A percentile compares a stretch with the other conserved stretches of the same genome.
Evolutionary conservation across 2,113 vertebrate species (phyloP).

Genomic region (Bubalus kerabau): DNA sequence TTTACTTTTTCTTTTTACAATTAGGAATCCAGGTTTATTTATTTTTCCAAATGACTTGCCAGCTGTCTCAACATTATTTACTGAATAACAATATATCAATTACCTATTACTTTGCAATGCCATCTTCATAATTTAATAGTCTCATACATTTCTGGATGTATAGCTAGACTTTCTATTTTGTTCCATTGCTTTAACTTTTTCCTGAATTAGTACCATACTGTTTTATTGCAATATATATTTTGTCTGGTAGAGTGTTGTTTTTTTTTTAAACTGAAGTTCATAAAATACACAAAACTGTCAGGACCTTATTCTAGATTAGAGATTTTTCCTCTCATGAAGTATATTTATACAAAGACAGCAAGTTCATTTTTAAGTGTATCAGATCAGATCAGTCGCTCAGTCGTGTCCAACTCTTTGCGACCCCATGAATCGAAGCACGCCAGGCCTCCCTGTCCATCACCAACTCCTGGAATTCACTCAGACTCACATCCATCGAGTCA

Average conservation of each 20-base stretch:
- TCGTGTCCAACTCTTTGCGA: too few relatives aligned
- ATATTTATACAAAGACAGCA: not conserved
- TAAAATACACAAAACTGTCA: not conserved
- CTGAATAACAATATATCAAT: not conserved
- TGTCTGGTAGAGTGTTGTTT: not conserved
- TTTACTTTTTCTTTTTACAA: conserved; percentile 7
- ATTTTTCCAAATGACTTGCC: conserved; percentile 21
- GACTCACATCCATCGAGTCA: too few relatives aligned
- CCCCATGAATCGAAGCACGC: too few relatives aligned
- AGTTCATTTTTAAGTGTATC: not conserved
- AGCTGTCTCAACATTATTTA: not conserved
- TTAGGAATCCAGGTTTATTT: not conserved
- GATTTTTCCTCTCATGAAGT: not conserved
- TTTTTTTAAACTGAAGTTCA: not conserved
- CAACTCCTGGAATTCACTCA: too few relatives aligned
- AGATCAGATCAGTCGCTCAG: too few relatives aligned
- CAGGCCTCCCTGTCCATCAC: too few relatives aligned
- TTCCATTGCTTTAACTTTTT: not conserved
- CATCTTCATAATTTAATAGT: not conserved
- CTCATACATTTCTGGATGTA: not conserved
- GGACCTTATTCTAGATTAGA: not conserved
- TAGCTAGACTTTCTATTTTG: conserved; percentile 15
- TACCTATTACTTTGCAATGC: not conserved
- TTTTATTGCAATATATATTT: conserved; percentile 12
- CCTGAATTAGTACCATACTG: not conserved